Percentiles rank a stretch among this genome's conserved stretches.
These are phyloP conservation scores for Lycocerus yunnanus DNA, from an alignment of 2,888 invertebrate species.

Conservation along the genomic window DNA sequence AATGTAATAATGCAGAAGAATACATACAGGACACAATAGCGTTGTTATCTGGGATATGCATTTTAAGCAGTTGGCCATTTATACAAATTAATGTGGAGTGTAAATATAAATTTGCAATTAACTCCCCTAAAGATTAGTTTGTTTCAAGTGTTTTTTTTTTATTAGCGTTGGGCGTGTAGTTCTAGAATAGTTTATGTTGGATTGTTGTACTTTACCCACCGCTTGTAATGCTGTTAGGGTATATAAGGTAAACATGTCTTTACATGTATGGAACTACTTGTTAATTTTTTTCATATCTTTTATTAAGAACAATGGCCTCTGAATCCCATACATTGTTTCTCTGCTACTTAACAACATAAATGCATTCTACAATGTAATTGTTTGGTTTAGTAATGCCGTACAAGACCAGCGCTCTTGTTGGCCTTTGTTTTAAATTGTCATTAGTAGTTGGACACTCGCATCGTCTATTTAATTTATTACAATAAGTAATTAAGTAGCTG, in stretches of 20 bases:
- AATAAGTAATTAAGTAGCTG: conserved; percentile 7
- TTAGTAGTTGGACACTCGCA: conserved; percentile 21
- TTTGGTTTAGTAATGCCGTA: conserved; percentile 23
- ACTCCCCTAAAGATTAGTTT: not conserved
- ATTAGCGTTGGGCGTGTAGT: not conserved
- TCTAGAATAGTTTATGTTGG: not conserved
- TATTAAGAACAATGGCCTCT: conserved; percentile 25
- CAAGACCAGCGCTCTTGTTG: conserved; percentile 16
- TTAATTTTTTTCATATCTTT: conserved; percentile 19
- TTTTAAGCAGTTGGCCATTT: not conserved
- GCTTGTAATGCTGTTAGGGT: conserved; percentile 1
- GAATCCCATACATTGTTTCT: conserved; percentile 27
- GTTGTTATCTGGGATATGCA: not conserved
- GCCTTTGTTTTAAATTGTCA: conserved; percentile 24
- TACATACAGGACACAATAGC: conserved; percentile 8
- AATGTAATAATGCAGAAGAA: conserved; percentile 32
- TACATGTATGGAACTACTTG: conserved; percentile 19
- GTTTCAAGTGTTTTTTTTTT: not conserved
- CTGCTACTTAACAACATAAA: conserved; percentile 24
- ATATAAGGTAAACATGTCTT: conserved; percentile 6
- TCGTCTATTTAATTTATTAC: conserved; percentile 7
- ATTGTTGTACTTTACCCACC: not conserved
- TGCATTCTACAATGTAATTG: conserved; percentile 27
- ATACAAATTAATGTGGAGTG: not conserved
- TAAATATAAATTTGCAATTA: not conserved